phyloP scores from a whole-genome alignment of 2,797 vertebrate species.

The Rachycentron canadum region DNA sequence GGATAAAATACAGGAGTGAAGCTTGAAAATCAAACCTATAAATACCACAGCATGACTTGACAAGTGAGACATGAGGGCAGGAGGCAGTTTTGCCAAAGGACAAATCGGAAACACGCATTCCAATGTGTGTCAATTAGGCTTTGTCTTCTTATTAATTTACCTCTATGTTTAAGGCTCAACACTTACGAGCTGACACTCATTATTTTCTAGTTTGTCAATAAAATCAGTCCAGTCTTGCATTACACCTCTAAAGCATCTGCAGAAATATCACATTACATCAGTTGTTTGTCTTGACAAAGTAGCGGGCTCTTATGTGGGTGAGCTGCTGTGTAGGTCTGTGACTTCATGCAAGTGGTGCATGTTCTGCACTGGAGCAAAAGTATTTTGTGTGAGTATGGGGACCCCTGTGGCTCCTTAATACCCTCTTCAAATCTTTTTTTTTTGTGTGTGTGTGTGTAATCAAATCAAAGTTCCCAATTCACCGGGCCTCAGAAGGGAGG shows the following conservation, averaged over 20 bases:
- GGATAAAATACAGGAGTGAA: slow-evolving; percentile 66
- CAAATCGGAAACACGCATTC: slow-evolving; percentile 72
- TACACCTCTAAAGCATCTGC: background rate
- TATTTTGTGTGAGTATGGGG: slow-evolving; percentile 38
- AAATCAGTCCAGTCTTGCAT: background rate
- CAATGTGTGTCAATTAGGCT: slow-evolving; percentile 57
- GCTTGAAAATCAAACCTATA: slow-evolving; percentile 77
- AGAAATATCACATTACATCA: slow-evolving; percentile 11
- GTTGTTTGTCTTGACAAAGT: slow-evolving; percentile 1
- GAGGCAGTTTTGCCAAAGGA: slow-evolving; percentile 76
- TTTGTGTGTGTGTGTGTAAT: slow-evolving; percentile 54
- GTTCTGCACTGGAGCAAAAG: slow-evolving; percentile 17
- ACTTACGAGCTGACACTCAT: slow-evolving; percentile 9
- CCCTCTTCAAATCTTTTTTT: slow-evolving; percentile 53
- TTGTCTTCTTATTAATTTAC: slow-evolving; percentile 43
- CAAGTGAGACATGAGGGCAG: slow-evolving; percentile 79
- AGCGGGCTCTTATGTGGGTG: background rate
- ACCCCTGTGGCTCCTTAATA: slow-evolving; percentile 63
- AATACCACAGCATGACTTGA: slow-evolving; percentile 87
- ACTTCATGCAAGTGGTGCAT: slow-evolving; percentile 19
- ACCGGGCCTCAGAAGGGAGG: slow-evolving; percentile 45
- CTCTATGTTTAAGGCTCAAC: slow-evolving; percentile 22
- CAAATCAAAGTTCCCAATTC: slow-evolving; percentile 80
- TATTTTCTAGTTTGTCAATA: slow-evolving; percentile 10
- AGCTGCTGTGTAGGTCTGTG: slow-evolving; percentile 17